Percentiles rank a stretch among this genome's conserved stretches.
These are phyloP conservation scores for Cerastis rubricosa DNA, from an alignment of 2,888 invertebrate species.

Conservation along the genomic window DNA sequence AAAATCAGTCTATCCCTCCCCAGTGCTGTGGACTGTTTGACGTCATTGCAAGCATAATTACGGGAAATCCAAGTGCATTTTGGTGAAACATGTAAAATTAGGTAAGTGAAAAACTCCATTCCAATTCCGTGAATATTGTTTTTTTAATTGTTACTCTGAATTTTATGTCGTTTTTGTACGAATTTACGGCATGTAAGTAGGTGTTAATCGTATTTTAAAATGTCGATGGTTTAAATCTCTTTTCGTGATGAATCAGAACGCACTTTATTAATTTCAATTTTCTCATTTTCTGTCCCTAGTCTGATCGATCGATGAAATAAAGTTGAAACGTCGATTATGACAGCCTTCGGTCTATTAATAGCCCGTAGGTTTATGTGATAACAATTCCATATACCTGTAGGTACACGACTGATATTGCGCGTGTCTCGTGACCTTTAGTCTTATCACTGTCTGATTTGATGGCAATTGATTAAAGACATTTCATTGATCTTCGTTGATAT, in stretches of 20 bases:
- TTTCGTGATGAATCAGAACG: slow-evolving; percentile 19
- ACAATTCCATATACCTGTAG: slow-evolving; percentile 62
- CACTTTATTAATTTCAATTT: slow-evolving; percentile 3
- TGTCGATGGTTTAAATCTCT: slow-evolving; percentile 28
- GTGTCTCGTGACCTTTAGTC: slow-evolving; percentile 72
- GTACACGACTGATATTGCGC: slow-evolving; percentile 65
- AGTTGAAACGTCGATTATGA: slow-evolving; percentile 57
- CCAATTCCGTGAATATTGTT: background rate
- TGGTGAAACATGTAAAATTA: slow-evolving; percentile 79
- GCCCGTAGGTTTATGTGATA: slow-evolving; percentile 56
- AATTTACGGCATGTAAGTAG: background rate
- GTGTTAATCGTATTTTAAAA: slow-evolving; percentile 24
- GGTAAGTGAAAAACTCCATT: slow-evolving; percentile 70
- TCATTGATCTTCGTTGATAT: slow-evolving; percentile 34
- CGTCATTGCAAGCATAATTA: slow-evolving; percentile 76
- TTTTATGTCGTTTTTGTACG: background rate
- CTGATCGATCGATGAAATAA: slow-evolving; percentile 42
- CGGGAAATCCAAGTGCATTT: slow-evolving; percentile 71
- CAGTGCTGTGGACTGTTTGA: slow-evolving; percentile 74
- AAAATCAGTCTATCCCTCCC: slow-evolving; percentile 77
- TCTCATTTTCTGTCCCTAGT: background rate
- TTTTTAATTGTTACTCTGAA: background rate
- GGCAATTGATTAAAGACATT: slow-evolving; percentile 53
- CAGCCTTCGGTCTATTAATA: slow-evolving; percentile 61
- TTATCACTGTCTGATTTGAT: slow-evolving; percentile 52